These are phyloP conservation scores for Sebastes iracundus DNA, from an alignment of 2,797 vertebrate species.

Conservation along the genomic window DNA sequence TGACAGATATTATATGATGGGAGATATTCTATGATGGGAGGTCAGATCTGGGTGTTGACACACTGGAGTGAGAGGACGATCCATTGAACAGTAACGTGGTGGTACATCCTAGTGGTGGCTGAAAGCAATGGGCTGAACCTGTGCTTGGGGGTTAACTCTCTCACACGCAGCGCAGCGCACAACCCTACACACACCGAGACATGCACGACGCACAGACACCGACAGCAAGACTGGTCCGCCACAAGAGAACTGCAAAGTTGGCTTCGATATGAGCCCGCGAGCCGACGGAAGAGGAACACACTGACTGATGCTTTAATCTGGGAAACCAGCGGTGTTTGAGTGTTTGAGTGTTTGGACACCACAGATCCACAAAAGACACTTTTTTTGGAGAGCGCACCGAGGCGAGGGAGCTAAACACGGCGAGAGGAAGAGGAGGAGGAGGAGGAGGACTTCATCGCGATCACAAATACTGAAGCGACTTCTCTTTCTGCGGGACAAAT, in stretches of 20 bases:
- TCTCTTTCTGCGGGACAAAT: slow-evolving; percentile 26
- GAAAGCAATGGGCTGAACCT: slow-evolving; percentile 85
- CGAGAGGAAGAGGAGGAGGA: slow-evolving; percentile 52
- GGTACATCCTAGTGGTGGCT: slow-evolving; percentile 90
- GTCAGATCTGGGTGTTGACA: slow-evolving; percentile 68
- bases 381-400: slow-evolving; percentile 67
- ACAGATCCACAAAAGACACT: slow-evolving; percentile 39
- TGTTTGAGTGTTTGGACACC: slow-evolving; percentile 10
- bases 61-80: slow-evolving; percentile 50
- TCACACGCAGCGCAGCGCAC: slow-evolving; percentile 71
- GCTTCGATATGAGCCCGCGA: slow-evolving; percentile 42
- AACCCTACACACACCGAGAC: slow-evolving; percentile 68
- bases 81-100: slow-evolving; percentile 82
- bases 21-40: slow-evolving; percentile 62
- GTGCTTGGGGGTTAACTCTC: slow-evolving; percentile 79
- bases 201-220: slow-evolving; percentile 56
- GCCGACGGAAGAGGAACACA: slow-evolving; percentile 18
- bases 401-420: slow-evolving; percentile 51
- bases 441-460: slow-evolving; percentile 37
- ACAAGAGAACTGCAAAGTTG: slow-evolving; percentile 66
- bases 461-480: slow-evolving; percentile 9
- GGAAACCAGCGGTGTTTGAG: neutral
- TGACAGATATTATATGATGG: slow-evolving; percentile 47
- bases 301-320: neutral
- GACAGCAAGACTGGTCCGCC: slow-evolving; percentile 42